These are phyloP conservation scores for Sesamia inferens DNA, from an alignment of 2,888 invertebrate genomes.

Conservation along the genomic window DNA sequence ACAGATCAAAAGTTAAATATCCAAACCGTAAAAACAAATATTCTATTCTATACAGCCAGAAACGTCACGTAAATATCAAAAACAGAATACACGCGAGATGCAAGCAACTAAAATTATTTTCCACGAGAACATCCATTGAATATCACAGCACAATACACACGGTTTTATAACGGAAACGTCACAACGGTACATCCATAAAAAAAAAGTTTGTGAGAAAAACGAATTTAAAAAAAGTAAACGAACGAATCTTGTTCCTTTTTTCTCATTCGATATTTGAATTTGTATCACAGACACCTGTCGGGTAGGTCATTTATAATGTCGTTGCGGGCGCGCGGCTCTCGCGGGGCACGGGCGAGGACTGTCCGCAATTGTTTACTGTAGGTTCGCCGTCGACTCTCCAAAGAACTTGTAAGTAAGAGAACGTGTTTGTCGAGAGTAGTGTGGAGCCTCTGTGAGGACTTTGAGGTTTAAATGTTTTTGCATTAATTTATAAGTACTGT, in stretches of 20 bases:
- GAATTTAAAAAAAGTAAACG: slow-evolving; percentile 72
- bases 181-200: slow-evolving; percentile 72
- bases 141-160: slow-evolving; percentile 81
- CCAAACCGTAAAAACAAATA: no score
- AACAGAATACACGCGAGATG: slow-evolving; percentile 61
- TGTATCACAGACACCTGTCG: slow-evolving; percentile 77
- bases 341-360: slow-evolving; percentile 85
- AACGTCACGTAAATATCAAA: slow-evolving; percentile 61
- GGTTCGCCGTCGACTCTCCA: slow-evolving; percentile 75
- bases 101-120: slow-evolving; percentile 66
- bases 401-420: slow-evolving; percentile 69
- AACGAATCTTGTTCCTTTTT: slow-evolving; percentile 79
- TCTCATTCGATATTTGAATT: slow-evolving; percentile 69
- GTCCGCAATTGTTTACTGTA: slow-evolving; percentile 87
- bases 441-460: slow-evolving; percentile 66
- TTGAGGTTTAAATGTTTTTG: background rate
- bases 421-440: slow-evolving; percentile 56
- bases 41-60: slow-evolving; percentile 49
- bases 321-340: slow-evolving; percentile 74
- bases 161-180: slow-evolving; percentile 73
- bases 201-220: slow-evolving; percentile 63
- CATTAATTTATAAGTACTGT: background rate
- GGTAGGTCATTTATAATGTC: slow-evolving; percentile 68
- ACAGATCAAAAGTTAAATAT: slow-evolving; percentile 49
- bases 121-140: slow-evolving; percentile 74